phyloP scores from a whole-genome alignment of 2,113 vertebrate genomes.

The Columbina picui region DNA sequence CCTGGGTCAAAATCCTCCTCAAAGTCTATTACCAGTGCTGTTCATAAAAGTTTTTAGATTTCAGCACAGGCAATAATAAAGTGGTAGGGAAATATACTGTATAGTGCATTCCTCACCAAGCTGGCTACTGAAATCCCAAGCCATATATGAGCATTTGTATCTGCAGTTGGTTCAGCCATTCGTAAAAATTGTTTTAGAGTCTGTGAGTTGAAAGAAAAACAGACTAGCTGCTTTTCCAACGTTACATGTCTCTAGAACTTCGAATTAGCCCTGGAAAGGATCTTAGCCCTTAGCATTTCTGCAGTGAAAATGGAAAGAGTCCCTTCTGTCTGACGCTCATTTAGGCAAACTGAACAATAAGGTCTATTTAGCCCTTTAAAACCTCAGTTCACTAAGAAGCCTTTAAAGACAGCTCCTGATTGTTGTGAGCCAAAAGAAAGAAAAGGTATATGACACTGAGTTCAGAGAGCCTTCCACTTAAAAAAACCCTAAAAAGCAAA shows the following conservation, averaged over 20 bases:
- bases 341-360: not conserved
- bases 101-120: not conserved
- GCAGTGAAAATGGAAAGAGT: not conserved
- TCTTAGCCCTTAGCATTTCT: constrained; percentile 60
- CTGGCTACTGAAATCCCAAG: not conserved
- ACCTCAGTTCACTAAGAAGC: not conserved
- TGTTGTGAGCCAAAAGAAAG: not conserved
- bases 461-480: not conserved
- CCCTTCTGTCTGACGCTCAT: not conserved
- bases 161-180: not conserved
- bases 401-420: constrained; percentile 17
- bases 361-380: constrained; percentile 61
- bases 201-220: not conserved
- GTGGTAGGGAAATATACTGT: not conserved
- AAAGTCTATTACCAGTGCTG: not conserved
- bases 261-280: constrained; percentile 19
- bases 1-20: not conserved
- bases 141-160: not conserved
- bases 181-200: not conserved
- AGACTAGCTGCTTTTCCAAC: not conserved
- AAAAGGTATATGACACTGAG: not conserved
- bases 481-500: not conserved
- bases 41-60: not conserved
- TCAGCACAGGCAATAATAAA: not conserved
- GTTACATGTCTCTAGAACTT: not conserved